These are phyloP conservation scores for Drosophila arizonae DNA, from an alignment of 1,140 invertebrate species.

Conservation along the genomic window DNA sequence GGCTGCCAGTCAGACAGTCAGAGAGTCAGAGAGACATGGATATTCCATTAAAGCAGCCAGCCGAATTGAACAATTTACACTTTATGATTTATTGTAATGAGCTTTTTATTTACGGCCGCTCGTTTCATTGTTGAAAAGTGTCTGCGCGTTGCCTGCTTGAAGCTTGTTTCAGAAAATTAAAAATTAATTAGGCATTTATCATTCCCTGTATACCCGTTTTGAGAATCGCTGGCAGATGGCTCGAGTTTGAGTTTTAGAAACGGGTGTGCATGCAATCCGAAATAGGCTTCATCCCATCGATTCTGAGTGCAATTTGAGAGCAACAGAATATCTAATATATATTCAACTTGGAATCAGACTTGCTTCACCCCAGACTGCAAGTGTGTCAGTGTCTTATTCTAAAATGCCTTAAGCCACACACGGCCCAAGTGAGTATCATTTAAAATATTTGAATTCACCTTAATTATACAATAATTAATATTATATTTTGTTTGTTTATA, in stretches of 20 bases:
- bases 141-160: slow-evolving; percentile 13
- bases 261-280: no score
- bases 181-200: slow-evolving; percentile 82
- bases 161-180: slow-evolving; percentile 74
- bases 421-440: no score
- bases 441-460: no score
- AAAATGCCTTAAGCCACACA: no score
- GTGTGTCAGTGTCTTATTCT: no score
- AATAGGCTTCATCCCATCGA: background rate
- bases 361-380: no score
- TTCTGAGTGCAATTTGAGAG: background rate
- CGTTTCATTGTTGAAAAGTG: slow-evolving; percentile 52
- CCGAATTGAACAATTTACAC: slow-evolving; percentile 73
- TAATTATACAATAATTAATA: no score
- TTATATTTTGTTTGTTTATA: no score
- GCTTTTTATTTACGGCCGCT: slow-evolving; percentile 72
- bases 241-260: background rate
- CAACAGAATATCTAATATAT: no score
- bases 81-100: slow-evolving; percentile 81
- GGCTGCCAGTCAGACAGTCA: slow-evolving; percentile 26
- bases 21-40: slow-evolving; percentile 42
- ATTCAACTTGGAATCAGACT: no score
- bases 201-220: slow-evolving; percentile 25
- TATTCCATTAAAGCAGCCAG: slow-evolving; percentile 67
- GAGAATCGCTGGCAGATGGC: slow-evolving; percentile 35